These are phyloP conservation scores for Ceratotherium simum DNA, from an alignment of 2,113 vertebrate species.

Conservation along the genomic window DNA sequence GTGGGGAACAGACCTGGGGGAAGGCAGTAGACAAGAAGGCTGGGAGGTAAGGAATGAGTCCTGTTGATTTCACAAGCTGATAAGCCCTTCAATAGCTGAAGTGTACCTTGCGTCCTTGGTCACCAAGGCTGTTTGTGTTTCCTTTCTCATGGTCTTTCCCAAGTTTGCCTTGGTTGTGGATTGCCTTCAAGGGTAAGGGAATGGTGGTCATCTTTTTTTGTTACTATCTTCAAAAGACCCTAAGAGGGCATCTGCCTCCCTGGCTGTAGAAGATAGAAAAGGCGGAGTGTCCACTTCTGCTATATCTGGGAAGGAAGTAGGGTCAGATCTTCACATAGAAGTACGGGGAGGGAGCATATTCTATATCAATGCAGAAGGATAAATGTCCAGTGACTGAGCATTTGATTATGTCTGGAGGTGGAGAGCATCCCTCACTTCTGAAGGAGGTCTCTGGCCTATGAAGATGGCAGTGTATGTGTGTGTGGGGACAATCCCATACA, in stretches of 20 bases:
- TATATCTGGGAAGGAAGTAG: not conserved
- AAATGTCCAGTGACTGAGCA: not conserved
- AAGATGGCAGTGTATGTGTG: not conserved
- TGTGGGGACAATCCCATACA: not conserved
- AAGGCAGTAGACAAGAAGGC: not conserved
- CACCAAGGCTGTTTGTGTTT: constrained; percentile 19
- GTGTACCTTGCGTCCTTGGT: not conserved
- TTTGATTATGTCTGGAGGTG: not conserved
- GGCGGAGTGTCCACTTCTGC: not conserved
- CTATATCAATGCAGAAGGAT: not conserved
- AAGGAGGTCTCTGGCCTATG: not conserved
- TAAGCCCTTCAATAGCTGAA: not conserved
- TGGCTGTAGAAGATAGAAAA: not conserved
- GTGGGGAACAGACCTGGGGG: not conserved
- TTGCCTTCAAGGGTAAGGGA: not conserved
- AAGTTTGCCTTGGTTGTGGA: not conserved
- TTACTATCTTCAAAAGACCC: not conserved
- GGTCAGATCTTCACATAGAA: not conserved
- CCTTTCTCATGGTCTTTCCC: constrained; percentile 24
- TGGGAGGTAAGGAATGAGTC: not conserved
- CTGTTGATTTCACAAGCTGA: not conserved
- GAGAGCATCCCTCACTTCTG: not conserved
- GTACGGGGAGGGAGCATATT: not conserved
- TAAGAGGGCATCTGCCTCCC: not conserved
- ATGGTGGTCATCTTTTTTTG: not conserved